Evolutionary conservation across 2,113 vertebrate species (phyloP).

Genomic region (Gadus macrocephalus): DNA sequence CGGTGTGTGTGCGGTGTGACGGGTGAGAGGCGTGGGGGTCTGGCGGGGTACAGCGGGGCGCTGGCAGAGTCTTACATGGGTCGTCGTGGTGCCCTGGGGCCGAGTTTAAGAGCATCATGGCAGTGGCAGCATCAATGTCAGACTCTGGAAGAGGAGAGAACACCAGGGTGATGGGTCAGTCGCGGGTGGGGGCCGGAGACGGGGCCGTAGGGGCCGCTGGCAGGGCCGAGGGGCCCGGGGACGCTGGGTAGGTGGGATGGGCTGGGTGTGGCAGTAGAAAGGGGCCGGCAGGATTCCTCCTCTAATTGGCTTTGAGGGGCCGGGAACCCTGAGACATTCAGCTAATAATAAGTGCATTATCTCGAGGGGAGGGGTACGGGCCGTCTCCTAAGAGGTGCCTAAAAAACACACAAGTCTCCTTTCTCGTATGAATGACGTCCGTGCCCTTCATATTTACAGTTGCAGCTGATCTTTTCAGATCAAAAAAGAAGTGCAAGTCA

Average conservation of each 20-base stretch:
- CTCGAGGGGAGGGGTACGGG: slow-evolving; percentile 15
- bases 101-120: slow-evolving; percentile 99
- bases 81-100: slow-evolving; percentile 93
- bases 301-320: no score
- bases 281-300: no score
- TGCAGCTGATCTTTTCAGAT: slow-evolving; percentile 12
- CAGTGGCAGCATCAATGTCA: slow-evolving; percentile 98
- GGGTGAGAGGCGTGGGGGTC: neutral
- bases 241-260: no score
- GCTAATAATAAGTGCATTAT: no score
- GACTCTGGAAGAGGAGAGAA: slow-evolving; percentile 90
- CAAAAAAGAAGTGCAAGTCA: slow-evolving; percentile 63
- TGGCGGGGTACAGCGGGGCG: slow-evolving; percentile 50
- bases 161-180: slow-evolving; percentile 72
- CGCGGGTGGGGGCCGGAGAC: slow-evolving; percentile 44
- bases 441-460: no score
- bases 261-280: no score
- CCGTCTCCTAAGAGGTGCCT: neutral
- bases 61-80: slow-evolving; percentile 86
- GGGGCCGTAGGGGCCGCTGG: slow-evolving; percentile 34
- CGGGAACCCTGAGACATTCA: no score
- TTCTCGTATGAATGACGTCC: no score
- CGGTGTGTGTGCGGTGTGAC: no score
- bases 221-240: no score
- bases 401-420: neutral